Base-by-base conservation (phyloP, 1,140 invertebrate genomes). In the Drosophila hydei region DNA sequence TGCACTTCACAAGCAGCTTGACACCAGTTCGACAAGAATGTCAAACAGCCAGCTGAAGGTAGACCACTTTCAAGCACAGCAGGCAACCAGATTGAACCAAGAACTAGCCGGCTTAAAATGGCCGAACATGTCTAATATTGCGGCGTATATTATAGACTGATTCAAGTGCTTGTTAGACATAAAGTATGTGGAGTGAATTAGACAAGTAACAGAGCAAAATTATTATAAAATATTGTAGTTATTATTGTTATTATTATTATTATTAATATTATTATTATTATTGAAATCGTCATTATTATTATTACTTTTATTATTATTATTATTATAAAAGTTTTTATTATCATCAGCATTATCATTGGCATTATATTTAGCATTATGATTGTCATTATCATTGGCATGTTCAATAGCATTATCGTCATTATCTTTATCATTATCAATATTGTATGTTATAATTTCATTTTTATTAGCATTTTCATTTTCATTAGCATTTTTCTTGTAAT, bases 11-110 rank as follows among this genome's bases (percentile, higher is more conserved):
- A 65, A 72, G 14, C 30, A 40, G 36, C 43, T 50, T 50, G 51
- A 63, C 74, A 77, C 64, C 65, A 50, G 74, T 74, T 81, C 23
- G 40, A 68, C 77, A 85, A 85, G 81, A 85, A 84, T 83, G 75
- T 74, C 78, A 74, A 75, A 42, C 70, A 77, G 43, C 56, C 50
- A 43, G 51, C 81, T 77, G 80, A 87, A 85, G 80, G 81, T 59
- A 81, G 80, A 87, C 80, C 74, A 77, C 77, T 85, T 85, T 87
- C 72, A 70, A 75, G 67, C 69, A 72, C 76, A 56, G 50, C 72
- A 79, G 72, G 58, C 79, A 84, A 79, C 63, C 68, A 73, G 80
- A 40, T 65, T 59, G 54, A 74, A 64, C 62, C 72, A 72, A 76
- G 72, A 79, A 65, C 47, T 8, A 61, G 72, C 72, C 71, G 67